phyloP scores from a whole-genome alignment of 2,797 vertebrate genomes.

The Xiphophorus birchmanni region DNA sequence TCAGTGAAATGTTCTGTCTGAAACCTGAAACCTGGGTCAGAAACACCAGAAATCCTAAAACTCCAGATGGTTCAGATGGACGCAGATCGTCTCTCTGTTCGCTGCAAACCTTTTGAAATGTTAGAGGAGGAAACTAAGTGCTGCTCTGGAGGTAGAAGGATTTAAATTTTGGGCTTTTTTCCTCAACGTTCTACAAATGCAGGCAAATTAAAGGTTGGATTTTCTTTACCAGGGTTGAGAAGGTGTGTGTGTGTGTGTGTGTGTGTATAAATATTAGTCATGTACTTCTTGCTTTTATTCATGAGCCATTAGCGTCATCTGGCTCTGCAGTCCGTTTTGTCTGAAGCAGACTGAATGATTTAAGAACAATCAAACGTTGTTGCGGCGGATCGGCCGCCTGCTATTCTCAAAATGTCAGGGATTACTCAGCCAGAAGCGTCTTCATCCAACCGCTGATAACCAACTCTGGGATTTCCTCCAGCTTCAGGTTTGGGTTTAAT shows the following conservation, averaged over 20 bases:
- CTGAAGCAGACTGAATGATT: slow-evolving; percentile 16
- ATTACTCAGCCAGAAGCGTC: slow-evolving; percentile 38
- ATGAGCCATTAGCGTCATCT: slow-evolving; percentile 24
- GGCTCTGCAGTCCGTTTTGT: neutral
- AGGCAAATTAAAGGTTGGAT: neutral
- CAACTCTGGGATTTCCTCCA: slow-evolving; percentile 20
- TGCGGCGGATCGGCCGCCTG: slow-evolving; percentile 29
- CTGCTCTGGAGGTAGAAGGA: neutral
- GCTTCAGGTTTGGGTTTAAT: slow-evolving; percentile 1
- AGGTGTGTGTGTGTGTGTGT: too few species aligned
- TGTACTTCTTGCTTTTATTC: slow-evolving; percentile 32
- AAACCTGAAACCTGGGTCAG: neutral
- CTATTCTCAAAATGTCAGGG: slow-evolving; percentile 55
- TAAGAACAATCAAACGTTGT: slow-evolving; percentile 41
- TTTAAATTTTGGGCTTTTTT: neutral
- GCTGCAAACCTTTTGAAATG: neutral
- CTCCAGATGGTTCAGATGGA: neutral
- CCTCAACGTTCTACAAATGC: neutral
- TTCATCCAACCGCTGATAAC: slow-evolving; percentile 18
- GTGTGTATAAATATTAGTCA: neutral
- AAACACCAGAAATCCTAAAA: neutral
- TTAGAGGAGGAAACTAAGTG: neutral
- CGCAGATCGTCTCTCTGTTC: neutral
- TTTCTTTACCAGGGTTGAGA: neutral
- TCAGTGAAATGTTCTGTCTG: neutral